Base-by-base conservation (phyloP, 2,113 vertebrate genomes). In the Xenopus borealis region DNA sequence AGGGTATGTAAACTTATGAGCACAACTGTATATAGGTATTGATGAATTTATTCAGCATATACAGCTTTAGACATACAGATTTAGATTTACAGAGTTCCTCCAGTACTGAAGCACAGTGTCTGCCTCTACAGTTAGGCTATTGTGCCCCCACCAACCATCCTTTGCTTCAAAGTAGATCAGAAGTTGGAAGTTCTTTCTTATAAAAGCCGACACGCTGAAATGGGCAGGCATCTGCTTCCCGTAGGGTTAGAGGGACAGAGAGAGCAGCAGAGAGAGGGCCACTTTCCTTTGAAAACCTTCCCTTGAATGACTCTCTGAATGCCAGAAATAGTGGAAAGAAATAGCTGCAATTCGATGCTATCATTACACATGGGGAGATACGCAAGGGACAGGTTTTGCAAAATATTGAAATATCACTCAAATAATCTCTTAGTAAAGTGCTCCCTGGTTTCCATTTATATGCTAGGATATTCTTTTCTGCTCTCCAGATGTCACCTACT, bases 81-180 rank as follows among this genome's bases (percentile, higher is more conserved):
- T 50, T 2, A 47, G 12, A 11, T 47, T 46, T 40, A 50, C 14
- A 12, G 17, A 62, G 72, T 73, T 66, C 52, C 62, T 66, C 16
- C 40, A 66, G 27, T 12, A 19, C 65, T 69, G 65, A 69, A 46
- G 4, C 63, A 66, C 52, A 62, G 14, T n/a, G 8, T 64, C 72
- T 75, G 55, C 72, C 72, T 69, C 66, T 62, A 65, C 65, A 75
- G 72, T 75, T 69, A 75, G 50, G 66, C 65, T 40, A 55, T 13
- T 27, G 67, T 75, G 66, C 72, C 72, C 72, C 57, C 52, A 57
- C 72, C 62, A 75, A 69, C 65, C 72, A 75, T 65, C 19, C 72
- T 69, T 75, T 65, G 57, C 72, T 69, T 75, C 72, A 75, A 75
- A 75, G 72, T 57, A 69, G 65, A 75, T 75, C 72, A 69, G 72